Evolutionary conservation across 2,888 invertebrate species (phyloP), one percentile per base, ranked within the genome.

Genomic region (Aphrophora alni): DNA sequence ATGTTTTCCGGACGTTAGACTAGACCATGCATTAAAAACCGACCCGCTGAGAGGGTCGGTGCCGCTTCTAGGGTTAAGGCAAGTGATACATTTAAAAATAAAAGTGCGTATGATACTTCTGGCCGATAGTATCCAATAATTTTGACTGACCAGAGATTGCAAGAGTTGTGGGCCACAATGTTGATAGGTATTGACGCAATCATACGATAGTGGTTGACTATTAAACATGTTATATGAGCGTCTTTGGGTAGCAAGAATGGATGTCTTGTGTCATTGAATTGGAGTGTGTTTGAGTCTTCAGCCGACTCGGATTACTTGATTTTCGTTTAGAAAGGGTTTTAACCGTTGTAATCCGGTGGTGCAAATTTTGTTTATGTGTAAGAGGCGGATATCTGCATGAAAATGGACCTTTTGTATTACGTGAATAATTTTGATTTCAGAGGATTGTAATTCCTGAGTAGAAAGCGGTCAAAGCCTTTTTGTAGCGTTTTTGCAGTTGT

Each of bases 301-400:
- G 12, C 83, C 84, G 5, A 84, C 82, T 76, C 83, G 28, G 28
- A 84, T 7, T n/a, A 78, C 10, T 0, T 44, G 44, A 27, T 28
- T 17, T 10, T 44, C n/a, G 28, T 78, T 51, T 8, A 78, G n/a
- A 28, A 78, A 78, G 0, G 59, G 78, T 14, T 51, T 3, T 5
- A 33, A 8, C 3, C 33, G 33, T 3, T 33, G 17, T 10, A 78
- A 10, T 25, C 0, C 10, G 0, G 28, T 27, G 33, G 27, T 28
- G 7, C 0, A 24, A 27, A 26, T 10, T 17, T 76, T 0, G 0
- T 27, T 28, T 12, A 17, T 26, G 0, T 27, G 10, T 1, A 68
- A 28, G 26, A 21, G 1, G 0, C 0, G 3, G 12, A 75, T 24
- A 3, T 75, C 75, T n/a, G n/a, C n/a, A n/a, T n/a, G n/a, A n/a